phyloP scores from a whole-genome alignment of 2,797 vertebrate genomes.

The Telmatherina bonti region DNA sequence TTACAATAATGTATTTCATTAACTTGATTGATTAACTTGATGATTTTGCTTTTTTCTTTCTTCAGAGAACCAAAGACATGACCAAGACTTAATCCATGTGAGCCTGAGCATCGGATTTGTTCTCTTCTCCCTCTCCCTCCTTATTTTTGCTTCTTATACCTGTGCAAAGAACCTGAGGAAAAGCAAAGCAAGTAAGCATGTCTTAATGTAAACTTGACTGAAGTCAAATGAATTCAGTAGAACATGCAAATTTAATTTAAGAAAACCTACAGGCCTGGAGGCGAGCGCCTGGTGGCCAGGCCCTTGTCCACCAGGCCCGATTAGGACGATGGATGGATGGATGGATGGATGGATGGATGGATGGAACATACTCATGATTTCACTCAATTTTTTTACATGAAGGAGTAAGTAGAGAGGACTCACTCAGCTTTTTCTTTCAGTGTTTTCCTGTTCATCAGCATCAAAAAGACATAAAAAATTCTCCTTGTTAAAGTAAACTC shows the following conservation, averaged over 20 bases:
- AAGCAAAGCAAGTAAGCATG: slow-evolving; percentile 61
- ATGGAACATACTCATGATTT: not conserved
- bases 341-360: too few relatives aligned
- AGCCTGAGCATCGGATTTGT: slow-evolving; percentile 39
- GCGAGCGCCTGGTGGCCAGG: too few relatives aligned
- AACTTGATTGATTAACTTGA: slow-evolving; percentile 23
- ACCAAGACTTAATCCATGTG: not conserved
- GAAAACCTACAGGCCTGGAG: too few relatives aligned
- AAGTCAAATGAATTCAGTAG: not conserved
- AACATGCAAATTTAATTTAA: not conserved
- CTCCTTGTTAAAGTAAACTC: not conserved
- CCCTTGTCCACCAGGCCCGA: too few relatives aligned
- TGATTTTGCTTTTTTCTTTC: slow-evolving; percentile 35
- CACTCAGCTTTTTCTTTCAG: not conserved
- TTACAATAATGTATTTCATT: not conserved
- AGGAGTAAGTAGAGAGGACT: not conserved
- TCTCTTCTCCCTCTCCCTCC: slow-evolving; percentile 40
- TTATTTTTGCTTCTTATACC: slow-evolving; percentile 36
- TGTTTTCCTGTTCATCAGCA: not conserved
- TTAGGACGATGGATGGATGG: too few relatives aligned
- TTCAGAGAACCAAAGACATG: not conserved
- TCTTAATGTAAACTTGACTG: not conserved
- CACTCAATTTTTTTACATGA: not conserved
- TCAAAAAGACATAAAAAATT: not conserved
- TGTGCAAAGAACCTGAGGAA: slow-evolving; percentile 41